These are phyloP conservation scores for Tetramorium alpestre DNA, from an alignment of 1,140 invertebrate species.

Conservation along the genomic window DNA sequence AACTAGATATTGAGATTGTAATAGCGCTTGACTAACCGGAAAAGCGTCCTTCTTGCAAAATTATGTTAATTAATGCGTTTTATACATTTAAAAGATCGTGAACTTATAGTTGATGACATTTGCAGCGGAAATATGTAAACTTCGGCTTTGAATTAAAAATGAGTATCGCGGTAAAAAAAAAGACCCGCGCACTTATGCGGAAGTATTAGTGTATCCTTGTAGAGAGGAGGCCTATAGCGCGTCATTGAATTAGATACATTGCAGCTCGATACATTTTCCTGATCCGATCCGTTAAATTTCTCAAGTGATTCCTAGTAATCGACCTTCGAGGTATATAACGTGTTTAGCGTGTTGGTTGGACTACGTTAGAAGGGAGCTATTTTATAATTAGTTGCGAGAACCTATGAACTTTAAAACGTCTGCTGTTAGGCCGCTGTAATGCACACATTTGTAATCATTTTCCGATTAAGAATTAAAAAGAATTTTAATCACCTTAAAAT, in stretches of 20 bases:
- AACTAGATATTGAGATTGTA: background rate
- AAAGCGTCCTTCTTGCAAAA: background rate
- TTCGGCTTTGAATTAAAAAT: background rate
- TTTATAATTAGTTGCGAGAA: slow-evolving; percentile 55
- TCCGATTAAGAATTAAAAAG: background rate
- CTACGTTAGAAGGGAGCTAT: slow-evolving; percentile 41
- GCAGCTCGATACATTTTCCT: slow-evolving; percentile 20
- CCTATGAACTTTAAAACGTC: slow-evolving; percentile 61
- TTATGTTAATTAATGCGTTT: background rate
- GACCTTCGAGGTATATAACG: slow-evolving; percentile 31
- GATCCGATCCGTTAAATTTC: slow-evolving; percentile 28
- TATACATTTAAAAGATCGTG: background rate
- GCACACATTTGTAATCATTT: slow-evolving; percentile 42
- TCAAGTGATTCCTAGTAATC: slow-evolving; percentile 31
- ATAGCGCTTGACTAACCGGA: background rate
- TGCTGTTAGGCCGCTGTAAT: slow-evolving; percentile 34
- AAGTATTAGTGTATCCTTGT: background rate
- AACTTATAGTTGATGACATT: background rate
- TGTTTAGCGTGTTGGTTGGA: slow-evolving; percentile 20
- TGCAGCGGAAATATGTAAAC: background rate
- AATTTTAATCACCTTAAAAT: slow-evolving; percentile 39
- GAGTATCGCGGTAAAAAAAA: background rate
- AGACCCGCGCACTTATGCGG: background rate
- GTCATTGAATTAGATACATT: slow-evolving; percentile 14
- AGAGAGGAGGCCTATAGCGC: background rate